These are phyloP conservation scores for Allobates femoralis DNA, from an alignment of 2,797 vertebrate species.

Conservation along the genomic window DNA sequence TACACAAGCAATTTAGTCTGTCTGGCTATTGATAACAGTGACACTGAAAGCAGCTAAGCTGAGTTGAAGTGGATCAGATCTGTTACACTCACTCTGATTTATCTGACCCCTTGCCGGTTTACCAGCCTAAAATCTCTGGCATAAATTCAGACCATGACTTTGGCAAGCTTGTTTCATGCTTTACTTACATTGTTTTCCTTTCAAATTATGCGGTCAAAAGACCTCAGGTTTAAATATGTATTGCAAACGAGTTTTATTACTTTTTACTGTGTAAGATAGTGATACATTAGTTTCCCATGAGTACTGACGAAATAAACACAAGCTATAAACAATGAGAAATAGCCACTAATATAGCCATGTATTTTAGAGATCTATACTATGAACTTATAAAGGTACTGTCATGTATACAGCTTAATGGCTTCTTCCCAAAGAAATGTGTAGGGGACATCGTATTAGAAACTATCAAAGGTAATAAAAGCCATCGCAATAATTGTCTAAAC, in stretches of 20 bases:
- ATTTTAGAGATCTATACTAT: no score
- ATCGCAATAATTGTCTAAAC: no score
- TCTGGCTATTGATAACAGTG: constrained; percentile 68
- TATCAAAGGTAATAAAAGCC: no score
- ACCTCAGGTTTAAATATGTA: constrained; percentile 65
- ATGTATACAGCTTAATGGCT: no score
- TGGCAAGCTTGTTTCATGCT: constrained; percentile 57
- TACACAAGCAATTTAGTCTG: constrained; percentile 67
- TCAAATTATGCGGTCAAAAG: constrained; percentile 66
- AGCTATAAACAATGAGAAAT: neutral
- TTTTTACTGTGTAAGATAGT: neutral
- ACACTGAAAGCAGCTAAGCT: constrained; percentile 69
- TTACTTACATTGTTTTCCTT: constrained; percentile 66
- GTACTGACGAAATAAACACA: neutral
- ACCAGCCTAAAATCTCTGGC: constrained; percentile 76
- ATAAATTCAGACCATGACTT: constrained; percentile 72
- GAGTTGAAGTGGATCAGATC: constrained; percentile 70
- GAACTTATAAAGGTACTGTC: no score
- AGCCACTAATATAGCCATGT: no score
- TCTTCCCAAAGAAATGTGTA: no score
- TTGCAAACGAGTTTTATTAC: constrained; percentile 62
- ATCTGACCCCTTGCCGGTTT: constrained; percentile 70
- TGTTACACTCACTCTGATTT: constrained; percentile 72
- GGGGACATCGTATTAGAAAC: no score
- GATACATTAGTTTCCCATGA: neutral